phyloP scores from a whole-genome alignment of 2,888 invertebrate species.

The Orgyia antiqua region DNA sequence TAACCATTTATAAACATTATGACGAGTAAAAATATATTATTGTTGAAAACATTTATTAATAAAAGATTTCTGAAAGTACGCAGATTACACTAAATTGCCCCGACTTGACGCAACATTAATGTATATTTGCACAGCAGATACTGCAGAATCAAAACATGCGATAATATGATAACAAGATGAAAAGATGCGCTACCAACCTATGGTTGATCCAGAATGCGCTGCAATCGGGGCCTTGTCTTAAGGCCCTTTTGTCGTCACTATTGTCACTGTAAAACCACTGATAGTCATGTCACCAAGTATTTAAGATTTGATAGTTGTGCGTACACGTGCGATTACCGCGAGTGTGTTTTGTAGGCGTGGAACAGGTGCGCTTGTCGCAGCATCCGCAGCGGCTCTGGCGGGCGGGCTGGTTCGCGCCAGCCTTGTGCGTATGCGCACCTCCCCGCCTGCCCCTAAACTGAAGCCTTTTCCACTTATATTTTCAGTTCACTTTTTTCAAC shows the following conservation, averaged over 20 bases:
- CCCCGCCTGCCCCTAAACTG: constrained; percentile 53
- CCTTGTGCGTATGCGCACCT: constrained; percentile 61
- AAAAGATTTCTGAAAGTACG: no score
- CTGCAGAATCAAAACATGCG: constrained; percentile 52
- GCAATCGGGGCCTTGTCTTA: constrained; percentile 34
- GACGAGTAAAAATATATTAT: no score
- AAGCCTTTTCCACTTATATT: constrained; percentile 50
- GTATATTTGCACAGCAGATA: constrained; percentile 49
- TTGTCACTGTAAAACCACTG: constrained; percentile 56
- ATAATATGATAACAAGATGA: constrained; percentile 55
- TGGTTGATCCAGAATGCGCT: constrained; percentile 54
- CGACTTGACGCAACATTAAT: no score
- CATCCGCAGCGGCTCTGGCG: constrained; percentile 65
- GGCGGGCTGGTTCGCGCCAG: constrained; percentile 34
- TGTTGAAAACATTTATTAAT: no score
- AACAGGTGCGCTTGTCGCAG: constrained; percentile 67
- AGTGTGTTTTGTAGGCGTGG: constrained; percentile 23
- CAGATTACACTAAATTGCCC: no score
- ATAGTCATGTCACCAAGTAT: constrained; percentile 46
- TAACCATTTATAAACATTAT: no score
- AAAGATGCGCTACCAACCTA: constrained; percentile 58
- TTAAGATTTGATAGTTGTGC: constrained; percentile 7
- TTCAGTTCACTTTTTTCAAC: constrained; percentile 14
- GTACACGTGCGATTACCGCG: constrained; percentile 30
- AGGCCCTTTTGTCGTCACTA: constrained; percentile 33